A percentile compares a stretch with the other conserved stretches of the same genome.
Conservation (phyloP, 2,888 invertebrate genomes). For the Cataglyphis cursor region DNA sequence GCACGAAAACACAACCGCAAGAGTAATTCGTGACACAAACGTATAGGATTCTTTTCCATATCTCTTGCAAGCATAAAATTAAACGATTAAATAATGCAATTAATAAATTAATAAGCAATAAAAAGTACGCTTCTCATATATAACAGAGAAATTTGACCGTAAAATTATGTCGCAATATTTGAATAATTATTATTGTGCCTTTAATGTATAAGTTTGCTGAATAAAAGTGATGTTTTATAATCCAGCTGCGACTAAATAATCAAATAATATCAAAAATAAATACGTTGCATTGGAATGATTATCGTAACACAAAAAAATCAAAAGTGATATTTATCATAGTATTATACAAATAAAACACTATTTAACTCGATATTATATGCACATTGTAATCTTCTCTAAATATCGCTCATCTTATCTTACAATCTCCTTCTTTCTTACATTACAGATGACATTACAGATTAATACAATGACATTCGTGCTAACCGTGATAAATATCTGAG, state of each 20-base stretch:
- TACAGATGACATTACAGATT: neutral
- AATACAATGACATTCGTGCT: neutral
- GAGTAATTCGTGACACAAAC: neutral
- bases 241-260: neutral
- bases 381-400: neutral
- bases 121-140: constrained; percentile 17
- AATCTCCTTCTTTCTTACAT: neutral
- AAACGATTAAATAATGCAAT: constrained; percentile 7
- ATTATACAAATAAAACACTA: neutral
- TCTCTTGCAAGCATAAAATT: neutral
- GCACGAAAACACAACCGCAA: constrained; percentile 57
- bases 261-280: constrained; percentile 8
- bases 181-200: neutral
- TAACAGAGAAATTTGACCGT: neutral
- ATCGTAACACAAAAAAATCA: neutral
- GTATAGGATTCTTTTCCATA: neutral
- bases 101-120: constrained; percentile 14
- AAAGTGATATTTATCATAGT: neutral
- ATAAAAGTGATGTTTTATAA: neutral
- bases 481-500: constrained; percentile 4
- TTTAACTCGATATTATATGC: neutral
- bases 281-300: neutral
- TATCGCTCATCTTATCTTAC: neutral
- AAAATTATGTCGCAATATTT: neutral
- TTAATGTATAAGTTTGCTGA: neutral